Conservation (phyloP, 2,888 invertebrate genomes). For the Amphipoea oculea region DNA sequence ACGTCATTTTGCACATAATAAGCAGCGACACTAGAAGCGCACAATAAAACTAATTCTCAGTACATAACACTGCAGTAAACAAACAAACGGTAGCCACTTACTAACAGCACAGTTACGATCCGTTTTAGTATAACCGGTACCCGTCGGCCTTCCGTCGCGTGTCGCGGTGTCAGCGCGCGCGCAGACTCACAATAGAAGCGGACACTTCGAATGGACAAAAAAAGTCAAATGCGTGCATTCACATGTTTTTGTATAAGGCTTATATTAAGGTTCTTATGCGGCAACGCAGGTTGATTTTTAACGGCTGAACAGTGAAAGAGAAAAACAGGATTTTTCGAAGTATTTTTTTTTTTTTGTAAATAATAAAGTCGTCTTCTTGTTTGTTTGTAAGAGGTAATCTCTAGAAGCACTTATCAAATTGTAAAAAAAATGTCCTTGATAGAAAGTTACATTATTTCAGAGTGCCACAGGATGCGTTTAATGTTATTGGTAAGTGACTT, state of each 20-base stretch:
- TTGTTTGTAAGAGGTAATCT: neutral
- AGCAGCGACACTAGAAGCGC: neutral
- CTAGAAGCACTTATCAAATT: neutral
- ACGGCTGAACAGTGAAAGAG: neutral
- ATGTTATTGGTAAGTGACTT: neutral
- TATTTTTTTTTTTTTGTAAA: no score
- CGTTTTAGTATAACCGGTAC: constrained; percentile 51
- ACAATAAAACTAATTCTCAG: neutral
- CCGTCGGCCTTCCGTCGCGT: constrained; percentile 48
- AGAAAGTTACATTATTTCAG: neutral
- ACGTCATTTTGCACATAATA: neutral
- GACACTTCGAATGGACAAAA: constrained; percentile 2
- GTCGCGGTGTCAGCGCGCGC: constrained; percentile 12
- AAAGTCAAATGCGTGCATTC: neutral
- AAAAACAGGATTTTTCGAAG: neutral
- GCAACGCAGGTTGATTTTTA: neutral
- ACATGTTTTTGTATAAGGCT: neutral
- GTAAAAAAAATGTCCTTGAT: neutral
- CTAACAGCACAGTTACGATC: constrained; percentile 21
- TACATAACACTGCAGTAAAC: constrained; percentile 1
- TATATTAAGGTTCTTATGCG: neutral
- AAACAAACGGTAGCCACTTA: constrained; percentile 25
- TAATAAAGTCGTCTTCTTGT: no score
- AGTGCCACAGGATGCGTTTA: neutral
- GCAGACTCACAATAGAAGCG: neutral